phyloP scores from a whole-genome alignment of 2,888 invertebrate species.

The Oithona nana region DNA sequence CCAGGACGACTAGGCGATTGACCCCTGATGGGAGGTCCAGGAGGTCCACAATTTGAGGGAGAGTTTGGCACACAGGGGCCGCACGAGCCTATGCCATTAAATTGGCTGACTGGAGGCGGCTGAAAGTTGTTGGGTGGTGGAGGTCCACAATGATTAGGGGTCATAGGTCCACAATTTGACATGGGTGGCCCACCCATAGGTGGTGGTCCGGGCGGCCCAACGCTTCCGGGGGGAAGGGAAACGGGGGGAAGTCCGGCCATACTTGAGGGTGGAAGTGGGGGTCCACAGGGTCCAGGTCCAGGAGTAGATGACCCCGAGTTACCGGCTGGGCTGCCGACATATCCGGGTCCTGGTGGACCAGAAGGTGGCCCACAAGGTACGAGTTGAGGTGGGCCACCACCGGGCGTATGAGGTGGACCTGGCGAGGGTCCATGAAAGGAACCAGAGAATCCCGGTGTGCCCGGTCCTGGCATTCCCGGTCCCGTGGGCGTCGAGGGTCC shows the following conservation, averaged over 20 bases:
- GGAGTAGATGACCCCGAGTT: constrained; percentile 16
- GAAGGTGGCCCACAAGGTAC: constrained; percentile 16
- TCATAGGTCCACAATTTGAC: background rate
- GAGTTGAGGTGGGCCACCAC: constrained; percentile 2
- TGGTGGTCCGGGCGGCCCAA: background rate
- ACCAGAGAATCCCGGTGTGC: constrained; percentile 19
- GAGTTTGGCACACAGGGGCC: constrained; percentile 13
- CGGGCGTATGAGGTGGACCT: constrained; percentile 1
- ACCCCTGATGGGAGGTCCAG: constrained; percentile 13
- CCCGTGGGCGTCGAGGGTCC: constrained; percentile 17
- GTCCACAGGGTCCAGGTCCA: background rate
- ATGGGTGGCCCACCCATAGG: background rate
- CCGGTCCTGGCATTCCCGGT: constrained; percentile 18
- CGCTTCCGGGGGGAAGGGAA: background rate
- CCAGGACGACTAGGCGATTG: constrained; percentile 16
- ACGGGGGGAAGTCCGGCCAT: background rate
- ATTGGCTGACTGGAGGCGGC: constrained; percentile 4
- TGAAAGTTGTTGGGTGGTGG: constrained; percentile 11
- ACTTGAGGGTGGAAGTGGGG: background rate
- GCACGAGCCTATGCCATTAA: constrained; percentile 9
- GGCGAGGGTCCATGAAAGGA: constrained; percentile 4
- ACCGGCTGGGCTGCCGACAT: constrained; percentile 13
- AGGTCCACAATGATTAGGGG: constrained; percentile 14
- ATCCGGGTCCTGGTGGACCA: background rate
- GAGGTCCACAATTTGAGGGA: constrained; percentile 11